Base-by-base conservation (phyloP, 2,888 invertebrate species). In the Eulithis prunata region DNA sequence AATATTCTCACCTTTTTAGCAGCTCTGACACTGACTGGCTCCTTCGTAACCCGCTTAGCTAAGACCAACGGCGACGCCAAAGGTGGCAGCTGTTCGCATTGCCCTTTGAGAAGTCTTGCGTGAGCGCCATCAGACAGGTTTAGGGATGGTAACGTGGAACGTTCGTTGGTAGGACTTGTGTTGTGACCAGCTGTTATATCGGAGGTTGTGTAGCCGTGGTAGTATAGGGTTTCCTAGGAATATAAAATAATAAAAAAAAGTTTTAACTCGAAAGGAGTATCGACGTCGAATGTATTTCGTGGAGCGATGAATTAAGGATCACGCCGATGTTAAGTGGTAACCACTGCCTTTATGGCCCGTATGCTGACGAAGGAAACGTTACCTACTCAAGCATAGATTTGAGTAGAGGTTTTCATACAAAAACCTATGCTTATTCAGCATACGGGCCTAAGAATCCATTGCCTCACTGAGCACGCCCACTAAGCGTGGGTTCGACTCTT, bases 191-290 rank as follows among this genome's bases (percentile, higher is more conserved):
- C 85, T 0, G 92, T 93, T 72, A 90, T 79, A 47, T 93, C 93
- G 0, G 93, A 93, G 0, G 92, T 89, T 0, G 88, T 78, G 70
- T 89, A 87, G 28, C 93, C 93, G 66, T 93, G 93, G 81, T 93
- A 93, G 78, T 91, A 93, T 0, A 93, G 78, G 0, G 93, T 93
- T 84, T 93, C 93, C 93, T 93, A 77, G 3, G 51, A 21, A 21
- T 21, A 21, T 2, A 10, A 41, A 41, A 53, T 51, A 3, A 36
- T 10, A 28, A 32, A 28, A 28, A 4, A 28, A 51, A 11, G 13
- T 49, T 13, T 21, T 21, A 7, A 10, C 14, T 3, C 10, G 14
- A 14, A 55, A 14, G 3, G 14, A 13, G 21, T 46, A n/a, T 4
- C 12, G 41, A 41, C 41, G 8, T 2, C 38, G 32, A 32, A 32